Conservation (phyloP, 2,888 invertebrate genomes). For the Phragmatobia fuliginosa region DNA sequence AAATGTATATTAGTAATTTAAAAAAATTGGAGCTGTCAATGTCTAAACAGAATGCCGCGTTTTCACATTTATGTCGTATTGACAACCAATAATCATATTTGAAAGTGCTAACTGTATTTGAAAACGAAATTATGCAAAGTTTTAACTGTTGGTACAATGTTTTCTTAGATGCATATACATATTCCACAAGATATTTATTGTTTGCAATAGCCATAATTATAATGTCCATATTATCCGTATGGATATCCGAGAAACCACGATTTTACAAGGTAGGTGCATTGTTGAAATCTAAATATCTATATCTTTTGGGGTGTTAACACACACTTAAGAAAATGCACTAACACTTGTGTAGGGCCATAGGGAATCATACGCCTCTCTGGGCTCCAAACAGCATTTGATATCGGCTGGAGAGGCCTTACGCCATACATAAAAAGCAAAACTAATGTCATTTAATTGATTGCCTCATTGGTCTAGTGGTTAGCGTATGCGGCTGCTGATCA, state of each 20-base stretch:
- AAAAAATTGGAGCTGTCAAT: not conserved
- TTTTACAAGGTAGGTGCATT: conserved; percentile 66
- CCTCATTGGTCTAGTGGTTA: too few relatives aligned
- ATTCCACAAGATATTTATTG: conserved; percentile 70
- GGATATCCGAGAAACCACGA: conserved; percentile 72
- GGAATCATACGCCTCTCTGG: too few relatives aligned
- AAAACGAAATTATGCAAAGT: conserved; percentile 30
- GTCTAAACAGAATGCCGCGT: not conserved
- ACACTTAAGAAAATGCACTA: too few relatives aligned
- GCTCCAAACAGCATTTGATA: too few relatives aligned
- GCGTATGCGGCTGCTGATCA: too few relatives aligned
- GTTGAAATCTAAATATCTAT: not conserved
- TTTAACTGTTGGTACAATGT: conserved; percentile 61
- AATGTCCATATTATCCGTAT: conserved; percentile 63
- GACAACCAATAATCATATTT: not conserved
- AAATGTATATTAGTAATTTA: too few relatives aligned
- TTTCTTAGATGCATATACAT: conserved; percentile 70
- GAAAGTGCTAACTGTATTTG: not conserved
- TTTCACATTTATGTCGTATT: not conserved
- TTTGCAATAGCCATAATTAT: conserved; percentile 63
- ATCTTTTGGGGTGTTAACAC: not conserved
- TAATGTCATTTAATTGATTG: too few relatives aligned
- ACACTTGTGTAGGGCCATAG: too few relatives aligned
- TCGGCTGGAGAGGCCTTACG: too few relatives aligned
- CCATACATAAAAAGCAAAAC: too few relatives aligned